A percentile compares a stretch with the other conserved stretches of the same genome.
phyloP scores from a whole-genome alignment of 2,888 invertebrate species.

The Epinotia brunnichana region DNA sequence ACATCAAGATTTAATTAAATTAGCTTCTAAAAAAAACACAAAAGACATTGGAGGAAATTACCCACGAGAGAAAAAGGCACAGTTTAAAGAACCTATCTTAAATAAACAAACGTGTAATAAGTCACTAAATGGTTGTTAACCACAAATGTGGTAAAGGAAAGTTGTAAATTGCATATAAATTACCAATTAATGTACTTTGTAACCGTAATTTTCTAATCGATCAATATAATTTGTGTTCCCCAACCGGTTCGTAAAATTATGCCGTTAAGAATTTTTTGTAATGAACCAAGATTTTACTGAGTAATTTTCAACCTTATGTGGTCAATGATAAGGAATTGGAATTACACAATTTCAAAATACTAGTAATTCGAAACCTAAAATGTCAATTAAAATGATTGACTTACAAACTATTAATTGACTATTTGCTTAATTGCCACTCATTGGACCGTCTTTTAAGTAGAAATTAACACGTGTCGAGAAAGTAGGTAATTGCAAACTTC shows the following conservation, averaged over 20 bases:
- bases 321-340: background rate
- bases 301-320: background rate
- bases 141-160: constrained; percentile 25
- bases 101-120: constrained; percentile 5
- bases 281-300: background rate
- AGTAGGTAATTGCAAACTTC: constrained; percentile 10
- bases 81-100: background rate
- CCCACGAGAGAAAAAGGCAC: background rate
- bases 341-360: background rate
- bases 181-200: constrained; percentile 24
- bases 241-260: constrained; percentile 27
- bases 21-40: background rate
- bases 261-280: constrained; percentile 11
- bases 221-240: constrained; percentile 25
- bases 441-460: background rate
- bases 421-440: constrained; percentile 18
- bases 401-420: constrained; percentile 22
- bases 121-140: constrained; percentile 7
- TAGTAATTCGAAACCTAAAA: constrained; percentile 13
- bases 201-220: constrained; percentile 26
- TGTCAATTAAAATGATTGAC: constrained; percentile 20
- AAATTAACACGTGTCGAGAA: constrained; percentile 30
- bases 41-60: background rate
- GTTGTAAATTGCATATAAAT: constrained; percentile 31
- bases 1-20: background rate